Conservation (phyloP, 1,140 invertebrate species). For the Steinernema feltiae region DNA sequence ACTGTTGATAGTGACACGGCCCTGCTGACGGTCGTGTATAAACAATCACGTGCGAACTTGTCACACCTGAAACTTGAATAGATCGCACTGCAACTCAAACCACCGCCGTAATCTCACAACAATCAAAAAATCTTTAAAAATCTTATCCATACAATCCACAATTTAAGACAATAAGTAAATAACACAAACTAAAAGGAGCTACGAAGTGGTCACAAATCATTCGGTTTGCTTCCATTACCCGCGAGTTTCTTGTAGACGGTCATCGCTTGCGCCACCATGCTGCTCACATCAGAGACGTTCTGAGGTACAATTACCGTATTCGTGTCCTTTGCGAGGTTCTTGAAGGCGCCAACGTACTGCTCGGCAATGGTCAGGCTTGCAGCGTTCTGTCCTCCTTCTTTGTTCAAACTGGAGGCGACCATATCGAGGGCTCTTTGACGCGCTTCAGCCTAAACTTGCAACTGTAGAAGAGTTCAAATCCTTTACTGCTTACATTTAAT, state of each 20-base stretch:
- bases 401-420: conserved; percentile 20
- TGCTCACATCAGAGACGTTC: conserved; percentile 77
- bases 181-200: too few species aligned
- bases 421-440: conserved; percentile 58
- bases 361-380: conserved; percentile 86
- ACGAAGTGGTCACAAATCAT: too few species aligned
- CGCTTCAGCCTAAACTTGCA: conserved; percentile 70
- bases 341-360: conserved; percentile 86
- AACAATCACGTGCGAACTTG: too few species aligned
- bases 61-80: too few species aligned
- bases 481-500: conserved; percentile 75
- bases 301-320: conserved; percentile 90
- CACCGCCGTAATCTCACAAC: too few species aligned
- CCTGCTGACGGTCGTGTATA: too few species aligned
- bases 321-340: conserved; percentile 80
- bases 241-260: conserved; percentile 46
- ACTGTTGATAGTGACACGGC: too few species aligned
- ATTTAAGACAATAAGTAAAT: too few species aligned
- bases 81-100: too few species aligned
- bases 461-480: conserved; percentile 63
- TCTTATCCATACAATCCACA: too few species aligned
- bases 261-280: conserved; percentile 48
- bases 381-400: conserved; percentile 66
- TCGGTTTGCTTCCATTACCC: too few species aligned
- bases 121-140: too few species aligned